These are phyloP conservation scores for Notolabrus celidotus DNA, from an alignment of 2,797 vertebrate species.

Conservation along the genomic window DNA sequence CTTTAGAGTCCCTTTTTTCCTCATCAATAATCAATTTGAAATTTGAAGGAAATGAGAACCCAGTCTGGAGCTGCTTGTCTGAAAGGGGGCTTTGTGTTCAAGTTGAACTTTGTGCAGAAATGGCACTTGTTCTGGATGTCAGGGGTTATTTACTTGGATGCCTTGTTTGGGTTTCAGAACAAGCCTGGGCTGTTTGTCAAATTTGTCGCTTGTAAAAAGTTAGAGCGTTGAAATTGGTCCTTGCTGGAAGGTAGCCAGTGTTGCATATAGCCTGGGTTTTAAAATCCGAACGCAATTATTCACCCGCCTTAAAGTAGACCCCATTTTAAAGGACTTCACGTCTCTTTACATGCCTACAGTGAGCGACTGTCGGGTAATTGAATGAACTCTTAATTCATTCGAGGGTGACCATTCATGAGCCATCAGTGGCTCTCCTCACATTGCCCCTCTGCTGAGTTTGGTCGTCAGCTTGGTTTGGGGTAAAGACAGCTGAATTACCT, in stretches of 20 bases:
- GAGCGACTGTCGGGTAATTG: slow-evolving; percentile 52
- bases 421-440: slow-evolving; percentile 20
- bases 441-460: slow-evolving; percentile 23
- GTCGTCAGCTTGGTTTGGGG: slow-evolving; percentile 28
- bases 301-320: slow-evolving; percentile 29
- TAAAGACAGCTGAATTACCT: slow-evolving; percentile 43
- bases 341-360: slow-evolving; percentile 40
- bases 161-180: slow-evolving; percentile 50
- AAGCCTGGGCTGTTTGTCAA: slow-evolving; percentile 48
- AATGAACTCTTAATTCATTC: slow-evolving; percentile 55
- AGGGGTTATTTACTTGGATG: slow-evolving; percentile 59
- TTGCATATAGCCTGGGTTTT: slow-evolving; percentile 21
- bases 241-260: slow-evolving; percentile 38
- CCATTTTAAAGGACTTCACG: slow-evolving; percentile 3
- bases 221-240: slow-evolving; percentile 26
- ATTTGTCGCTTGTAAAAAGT: slow-evolving; percentile 41
- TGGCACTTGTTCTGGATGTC: slow-evolving; percentile 55
- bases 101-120: slow-evolving; percentile 63
- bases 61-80: slow-evolving; percentile 31
- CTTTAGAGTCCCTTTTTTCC: slow-evolving; percentile 36
- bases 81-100: slow-evolving; percentile 72
- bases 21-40: slow-evolving; percentile 70
- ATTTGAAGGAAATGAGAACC: slow-evolving; percentile 43
- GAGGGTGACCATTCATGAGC: slow-evolving; percentile 44
- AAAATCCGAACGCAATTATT: slow-evolving; percentile 46